Conservation (phyloP, 1,140 invertebrate genomes). For the Camponotus pennsylvanicus region DNA sequence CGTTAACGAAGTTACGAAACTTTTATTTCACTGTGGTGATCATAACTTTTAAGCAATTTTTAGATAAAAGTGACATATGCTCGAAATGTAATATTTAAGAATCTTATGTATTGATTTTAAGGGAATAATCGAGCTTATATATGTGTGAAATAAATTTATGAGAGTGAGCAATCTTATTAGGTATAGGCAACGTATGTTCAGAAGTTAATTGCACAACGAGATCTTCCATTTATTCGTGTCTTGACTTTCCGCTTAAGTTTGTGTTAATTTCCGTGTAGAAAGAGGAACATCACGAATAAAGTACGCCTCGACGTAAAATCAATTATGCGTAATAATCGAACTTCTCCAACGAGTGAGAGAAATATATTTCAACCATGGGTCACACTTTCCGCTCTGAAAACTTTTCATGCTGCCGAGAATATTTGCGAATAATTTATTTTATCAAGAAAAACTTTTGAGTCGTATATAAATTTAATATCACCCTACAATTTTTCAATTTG, state of each 20-base stretch:
- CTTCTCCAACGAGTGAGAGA: conserved; percentile 34
- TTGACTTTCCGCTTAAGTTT: conserved; percentile 53
- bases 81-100: neutral
- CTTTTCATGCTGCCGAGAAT: neutral
- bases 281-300: conserved; percentile 25
- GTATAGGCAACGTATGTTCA: conserved; percentile 2
- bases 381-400: neutral
- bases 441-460: neutral
- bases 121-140: neutral
- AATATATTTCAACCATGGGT: conserved; percentile 3
- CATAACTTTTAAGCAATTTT: neutral
- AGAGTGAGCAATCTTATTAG: conserved; percentile 10
- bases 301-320: conserved; percentile 54
- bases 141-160: conserved; percentile 6
- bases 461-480: too few relatives aligned
- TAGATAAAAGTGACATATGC: neutral
- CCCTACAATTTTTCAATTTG: too few relatives aligned
- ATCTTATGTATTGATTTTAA: neutral
- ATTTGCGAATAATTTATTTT: conserved; percentile 19
- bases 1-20: neutral
- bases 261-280: conserved; percentile 50
- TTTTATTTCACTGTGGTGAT: neutral
- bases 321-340: conserved; percentile 65
- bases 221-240: conserved; percentile 28
- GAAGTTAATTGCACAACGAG: conserved; percentile 44